A percentile compares a stretch with the other conserved stretches of the same genome.
phyloP scores from a whole-genome alignment of 2,113 vertebrate species.

The Syngnathus floridae region DNA sequence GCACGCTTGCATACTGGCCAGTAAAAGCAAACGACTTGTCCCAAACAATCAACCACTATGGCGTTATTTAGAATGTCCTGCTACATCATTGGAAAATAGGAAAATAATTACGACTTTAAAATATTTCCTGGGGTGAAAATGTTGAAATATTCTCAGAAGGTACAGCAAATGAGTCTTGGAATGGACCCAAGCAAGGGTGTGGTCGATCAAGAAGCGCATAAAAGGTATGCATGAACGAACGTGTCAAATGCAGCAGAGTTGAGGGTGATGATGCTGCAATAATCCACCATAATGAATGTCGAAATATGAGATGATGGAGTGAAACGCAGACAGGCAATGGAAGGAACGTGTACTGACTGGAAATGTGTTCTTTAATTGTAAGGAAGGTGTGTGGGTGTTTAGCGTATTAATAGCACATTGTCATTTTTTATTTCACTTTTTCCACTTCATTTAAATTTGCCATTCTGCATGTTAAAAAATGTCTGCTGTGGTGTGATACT shows the following conservation, averaged over 20 bases:
- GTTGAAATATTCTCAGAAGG: background rate
- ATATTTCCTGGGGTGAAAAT: background rate
- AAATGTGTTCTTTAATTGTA: background rate
- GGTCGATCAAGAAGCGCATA: conserved; percentile 10
- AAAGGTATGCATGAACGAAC: conserved; percentile 14
- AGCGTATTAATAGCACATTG: too few species aligned
- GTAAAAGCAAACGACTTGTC: background rate
- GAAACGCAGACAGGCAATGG: background rate
- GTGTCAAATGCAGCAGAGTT: background rate
- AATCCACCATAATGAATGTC: background rate
- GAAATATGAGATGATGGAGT: conserved; percentile 11
- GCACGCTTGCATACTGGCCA: background rate
- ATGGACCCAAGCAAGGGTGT: background rate
- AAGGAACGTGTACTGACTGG: background rate
- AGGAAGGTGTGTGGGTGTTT: background rate
- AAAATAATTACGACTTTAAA: background rate
- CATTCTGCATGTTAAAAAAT: background rate
- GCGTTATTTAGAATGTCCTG: background rate
- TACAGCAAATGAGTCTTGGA: background rate
- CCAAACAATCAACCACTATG: background rate
- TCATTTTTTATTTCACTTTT: background rate
- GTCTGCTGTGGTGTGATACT: too few species aligned
- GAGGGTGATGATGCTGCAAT: background rate
- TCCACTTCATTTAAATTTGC: background rate
- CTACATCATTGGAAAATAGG: too few species aligned